phyloP scores from a whole-genome alignment of 2,113 vertebrate species.

The Mohoua ochrocephala region DNA sequence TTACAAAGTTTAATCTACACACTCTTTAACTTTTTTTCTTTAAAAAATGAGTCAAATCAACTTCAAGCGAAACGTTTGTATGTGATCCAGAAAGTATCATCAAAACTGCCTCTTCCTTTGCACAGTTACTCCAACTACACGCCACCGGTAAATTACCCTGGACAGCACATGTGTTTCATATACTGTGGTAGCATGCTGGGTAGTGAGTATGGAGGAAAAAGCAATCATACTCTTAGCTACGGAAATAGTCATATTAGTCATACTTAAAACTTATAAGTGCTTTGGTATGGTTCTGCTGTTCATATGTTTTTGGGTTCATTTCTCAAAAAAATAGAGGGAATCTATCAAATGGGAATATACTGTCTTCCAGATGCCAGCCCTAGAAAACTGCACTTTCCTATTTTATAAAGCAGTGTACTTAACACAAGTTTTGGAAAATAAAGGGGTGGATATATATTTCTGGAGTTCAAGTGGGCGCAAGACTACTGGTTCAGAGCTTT shows the following conservation, averaged over 20 bases:
- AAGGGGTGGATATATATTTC: not conserved
- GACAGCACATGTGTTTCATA: conserved; percentile 28
- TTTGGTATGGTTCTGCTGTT: not conserved
- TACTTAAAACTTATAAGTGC: not conserved
- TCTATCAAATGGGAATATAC: not conserved
- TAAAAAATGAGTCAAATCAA: not conserved
- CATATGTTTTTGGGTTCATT: not conserved
- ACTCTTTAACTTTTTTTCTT: not conserved
- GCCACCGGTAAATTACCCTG: not conserved
- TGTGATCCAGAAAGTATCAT: not conserved
- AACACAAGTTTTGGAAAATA: not conserved
- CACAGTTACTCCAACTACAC: not conserved
- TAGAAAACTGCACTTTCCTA: not conserved
- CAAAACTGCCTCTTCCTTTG: not conserved
- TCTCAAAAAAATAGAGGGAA: not conserved
- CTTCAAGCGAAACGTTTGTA: not conserved
- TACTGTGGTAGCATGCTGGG: not conserved
- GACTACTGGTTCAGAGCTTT: not conserved
- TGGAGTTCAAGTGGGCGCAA: not conserved
- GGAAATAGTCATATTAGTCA: not conserved
- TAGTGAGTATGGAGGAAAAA: not conserved
- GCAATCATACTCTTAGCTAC: not conserved
- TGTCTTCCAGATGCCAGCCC: not conserved
- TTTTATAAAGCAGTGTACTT: not conserved
- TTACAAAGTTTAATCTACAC: not conserved